These are phyloP conservation scores for Parapsyche elsis DNA, from an alignment of 1,140 invertebrate genomes.

Conservation along the genomic window DNA sequence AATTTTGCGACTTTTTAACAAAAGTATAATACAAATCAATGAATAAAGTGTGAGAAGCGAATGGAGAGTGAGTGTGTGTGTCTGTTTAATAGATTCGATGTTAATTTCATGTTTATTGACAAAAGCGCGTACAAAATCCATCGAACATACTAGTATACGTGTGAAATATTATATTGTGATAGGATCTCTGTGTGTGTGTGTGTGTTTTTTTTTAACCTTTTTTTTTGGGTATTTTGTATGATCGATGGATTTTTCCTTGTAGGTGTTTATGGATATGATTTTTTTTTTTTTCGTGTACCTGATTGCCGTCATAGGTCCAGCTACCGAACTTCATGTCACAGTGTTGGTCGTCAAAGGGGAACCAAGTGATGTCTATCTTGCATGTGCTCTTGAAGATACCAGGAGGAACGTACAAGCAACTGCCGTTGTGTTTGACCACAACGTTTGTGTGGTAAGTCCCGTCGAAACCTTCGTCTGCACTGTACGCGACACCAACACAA, in stretches of 20 bases:
- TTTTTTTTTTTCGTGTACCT: conserved; percentile 71
- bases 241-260: not conserved
- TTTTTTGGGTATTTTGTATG: no score
- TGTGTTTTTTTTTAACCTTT: no score
- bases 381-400: conserved; percentile 99
- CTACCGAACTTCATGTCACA: conserved; percentile 97
- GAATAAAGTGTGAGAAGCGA: conserved; percentile 23
- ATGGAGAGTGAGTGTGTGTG: conserved; percentile 21
- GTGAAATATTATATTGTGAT: not conserved
- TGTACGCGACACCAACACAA: conserved; percentile 65
- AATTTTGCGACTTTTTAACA: not conserved
- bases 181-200: not conserved
- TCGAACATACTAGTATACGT: not conserved
- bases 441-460: conserved; percentile 97
- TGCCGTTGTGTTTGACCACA: conserved; percentile 94
- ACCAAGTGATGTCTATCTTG: conserved; percentile 99
- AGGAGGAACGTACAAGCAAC: conserved; percentile 96
- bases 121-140: not conserved
- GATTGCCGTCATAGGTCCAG: conserved; percentile 94
- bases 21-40: not conserved
- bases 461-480: conserved; percentile 98
- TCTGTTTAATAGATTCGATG: not conserved
- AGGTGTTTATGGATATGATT: conserved; percentile 28
- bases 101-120: no score
- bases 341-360: conserved; percentile 98